Conservation (phyloP, 2,797 vertebrate genomes). For the Gastrophryne carolinensis region DNA sequence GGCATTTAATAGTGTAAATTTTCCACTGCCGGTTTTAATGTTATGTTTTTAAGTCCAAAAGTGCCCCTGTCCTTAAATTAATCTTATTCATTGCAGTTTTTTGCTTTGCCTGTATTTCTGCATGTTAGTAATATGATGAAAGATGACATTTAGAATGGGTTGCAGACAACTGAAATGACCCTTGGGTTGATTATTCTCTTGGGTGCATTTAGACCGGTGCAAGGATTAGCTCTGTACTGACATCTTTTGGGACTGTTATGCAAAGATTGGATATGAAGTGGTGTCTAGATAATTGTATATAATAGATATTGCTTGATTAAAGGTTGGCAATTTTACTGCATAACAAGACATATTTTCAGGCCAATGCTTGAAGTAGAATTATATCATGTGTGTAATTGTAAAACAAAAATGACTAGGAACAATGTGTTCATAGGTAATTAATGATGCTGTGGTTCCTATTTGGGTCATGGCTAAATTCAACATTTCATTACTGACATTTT, state of each 20-base stretch:
- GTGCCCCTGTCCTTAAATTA: too few species aligned
- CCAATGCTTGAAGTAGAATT: neutral
- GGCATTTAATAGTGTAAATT: too few species aligned
- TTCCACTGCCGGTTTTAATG: too few species aligned
- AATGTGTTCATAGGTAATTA: neutral
- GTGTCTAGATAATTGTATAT: neutral
- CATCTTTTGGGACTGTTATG: too few species aligned
- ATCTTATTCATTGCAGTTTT: neutral
- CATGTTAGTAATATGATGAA: neutral
- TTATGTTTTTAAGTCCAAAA: too few species aligned
- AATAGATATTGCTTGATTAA: neutral
- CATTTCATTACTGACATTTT: too few species aligned
- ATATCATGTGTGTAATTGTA: neutral
- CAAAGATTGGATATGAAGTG: neutral
- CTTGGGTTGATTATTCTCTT: conserved; percentile 4
- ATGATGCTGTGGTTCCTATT: neutral
- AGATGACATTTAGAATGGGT: neutral
- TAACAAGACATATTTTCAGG: neutral
- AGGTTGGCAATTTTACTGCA: neutral
- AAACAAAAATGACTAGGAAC: neutral
- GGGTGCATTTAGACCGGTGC: neutral
- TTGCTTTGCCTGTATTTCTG: neutral
- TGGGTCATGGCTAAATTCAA: too few species aligned
- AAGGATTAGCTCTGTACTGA: neutral
- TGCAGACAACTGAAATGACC: conserved; percentile 1